Conservation (phyloP, 2,113 vertebrate genomes). For the Malurus alboscapulatus region DNA sequence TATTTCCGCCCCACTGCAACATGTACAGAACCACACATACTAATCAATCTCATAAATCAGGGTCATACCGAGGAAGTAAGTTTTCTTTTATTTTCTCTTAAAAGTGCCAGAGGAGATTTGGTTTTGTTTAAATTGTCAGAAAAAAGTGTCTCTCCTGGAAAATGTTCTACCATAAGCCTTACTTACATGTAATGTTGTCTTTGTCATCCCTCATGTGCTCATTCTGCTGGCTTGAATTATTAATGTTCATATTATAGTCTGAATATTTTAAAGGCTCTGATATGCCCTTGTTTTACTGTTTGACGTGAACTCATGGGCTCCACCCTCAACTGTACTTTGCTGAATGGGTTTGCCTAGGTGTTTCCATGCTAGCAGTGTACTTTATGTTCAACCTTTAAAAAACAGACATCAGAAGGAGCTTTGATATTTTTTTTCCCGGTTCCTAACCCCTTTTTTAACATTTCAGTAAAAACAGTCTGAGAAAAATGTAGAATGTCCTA, state of each 20-base stretch:
- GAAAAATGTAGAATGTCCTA: neutral
- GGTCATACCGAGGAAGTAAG: neutral
- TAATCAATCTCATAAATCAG: neutral
- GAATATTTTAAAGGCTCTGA: neutral
- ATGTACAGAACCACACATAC: neutral
- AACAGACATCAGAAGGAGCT: neutral
- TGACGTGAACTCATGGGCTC: neutral
- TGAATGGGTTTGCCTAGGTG: neutral
- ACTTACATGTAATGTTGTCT: neutral
- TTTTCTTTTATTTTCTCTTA: neutral
- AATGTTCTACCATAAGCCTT: neutral
- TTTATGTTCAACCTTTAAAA: neutral
- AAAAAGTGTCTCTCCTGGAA: neutral
- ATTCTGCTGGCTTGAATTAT: neutral
- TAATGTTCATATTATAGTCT: neutral
- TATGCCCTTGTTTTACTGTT: neutral
- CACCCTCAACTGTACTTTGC: neutral
- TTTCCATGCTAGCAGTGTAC: neutral
- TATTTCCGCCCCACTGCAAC: neutral
- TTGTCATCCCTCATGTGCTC: neutral
- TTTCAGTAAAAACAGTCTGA: neutral
- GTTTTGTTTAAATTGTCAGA: neutral
- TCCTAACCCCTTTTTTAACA: neutral
- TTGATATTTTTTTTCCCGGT: neutral
- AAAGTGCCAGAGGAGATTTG: neutral